A percentile compares a stretch with the other conserved stretches of the same genome.
Evolutionary conservation across 2,113 vertebrate genomes (phyloP).

Genomic region (Electrona antarctica): DNA sequence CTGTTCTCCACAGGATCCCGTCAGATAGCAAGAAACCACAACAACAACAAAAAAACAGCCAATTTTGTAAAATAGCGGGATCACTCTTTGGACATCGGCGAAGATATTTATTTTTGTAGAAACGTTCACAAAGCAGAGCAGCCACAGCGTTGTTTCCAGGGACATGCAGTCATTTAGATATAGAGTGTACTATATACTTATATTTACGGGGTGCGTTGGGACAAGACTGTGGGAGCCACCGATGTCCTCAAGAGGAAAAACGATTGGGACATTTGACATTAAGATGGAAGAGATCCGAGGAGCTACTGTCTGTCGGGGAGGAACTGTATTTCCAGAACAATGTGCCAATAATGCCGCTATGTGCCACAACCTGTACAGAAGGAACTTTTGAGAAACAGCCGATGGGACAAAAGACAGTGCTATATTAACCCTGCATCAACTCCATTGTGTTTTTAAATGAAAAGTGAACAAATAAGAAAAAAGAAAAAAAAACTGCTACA

Average conservation of each 20-base stretch:
- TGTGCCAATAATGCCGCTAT: constrained; percentile 99
- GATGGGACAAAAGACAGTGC: constrained; percentile 72
- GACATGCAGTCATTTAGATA: constrained; percentile 73
- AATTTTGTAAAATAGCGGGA: constrained; percentile 86
- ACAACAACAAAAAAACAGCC: constrained; percentile 70
- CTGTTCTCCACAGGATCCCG: constrained; percentile 83
- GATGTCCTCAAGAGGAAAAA: constrained; percentile 54
- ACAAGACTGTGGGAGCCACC: constrained; percentile 54
- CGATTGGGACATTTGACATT: constrained; percentile 44
- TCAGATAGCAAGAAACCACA: constrained; percentile 84
- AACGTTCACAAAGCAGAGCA: constrained; percentile 77
- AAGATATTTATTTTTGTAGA: constrained; percentile 99
- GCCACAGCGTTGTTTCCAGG: constrained; percentile 69
- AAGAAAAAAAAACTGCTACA: constrained; percentile 60
- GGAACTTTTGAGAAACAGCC: constrained; percentile 68
- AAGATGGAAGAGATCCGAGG: constrained; percentile 51
- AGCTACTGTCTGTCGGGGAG: constrained; percentile 69
- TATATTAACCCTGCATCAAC: constrained; percentile 74
- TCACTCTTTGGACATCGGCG: constrained; percentile 85
- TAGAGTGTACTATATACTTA: constrained; percentile 70
- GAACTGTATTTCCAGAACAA: constrained; percentile 89
- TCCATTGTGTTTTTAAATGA: constrained; percentile 64
- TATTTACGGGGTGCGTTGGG: constrained; percentile 66
- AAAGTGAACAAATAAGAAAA: constrained; percentile 41
- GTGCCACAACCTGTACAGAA: constrained; percentile 91